Conservation (phyloP, 1,140 invertebrate genomes). For the Marisa cornuarietis region DNA sequence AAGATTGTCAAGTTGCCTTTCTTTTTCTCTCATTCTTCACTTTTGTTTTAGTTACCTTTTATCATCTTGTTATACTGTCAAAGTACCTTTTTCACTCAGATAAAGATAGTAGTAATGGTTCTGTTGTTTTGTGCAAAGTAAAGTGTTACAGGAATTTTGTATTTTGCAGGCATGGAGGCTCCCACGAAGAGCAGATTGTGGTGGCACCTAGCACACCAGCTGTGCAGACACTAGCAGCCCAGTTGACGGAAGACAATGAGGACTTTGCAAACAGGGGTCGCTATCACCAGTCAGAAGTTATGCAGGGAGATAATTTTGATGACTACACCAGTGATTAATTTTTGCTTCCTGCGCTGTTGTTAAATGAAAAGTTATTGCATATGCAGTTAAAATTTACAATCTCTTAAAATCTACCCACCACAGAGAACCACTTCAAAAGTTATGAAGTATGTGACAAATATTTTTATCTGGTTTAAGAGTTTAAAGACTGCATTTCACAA, state of each 20-base stretch:
- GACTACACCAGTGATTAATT: slow-evolving; percentile 52
- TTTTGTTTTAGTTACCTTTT: no score
- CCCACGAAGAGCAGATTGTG: slow-evolving; percentile 80
- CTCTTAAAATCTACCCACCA: no score
- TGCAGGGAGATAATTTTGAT: slow-evolving; percentile 63
- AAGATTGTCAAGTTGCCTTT: no score
- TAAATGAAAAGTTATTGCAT: neutral
- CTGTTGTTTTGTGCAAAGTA: no score
- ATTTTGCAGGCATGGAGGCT: slow-evolving; percentile 45
- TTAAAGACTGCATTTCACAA: no score
- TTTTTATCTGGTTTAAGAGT: no score
- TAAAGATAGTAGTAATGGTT: no score
- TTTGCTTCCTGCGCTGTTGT: neutral
- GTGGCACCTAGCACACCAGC: slow-evolving; percentile 86
- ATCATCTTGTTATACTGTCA: no score
- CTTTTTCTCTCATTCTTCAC: no score
- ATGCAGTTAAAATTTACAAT: neutral
- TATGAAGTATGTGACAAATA: neutral
- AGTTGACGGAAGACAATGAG: slow-evolving; percentile 93
- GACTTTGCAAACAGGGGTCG: slow-evolving; percentile 89
- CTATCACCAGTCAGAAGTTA: slow-evolving; percentile 81
- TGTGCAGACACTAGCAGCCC: slow-evolving; percentile 82
- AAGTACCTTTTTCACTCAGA: no score
- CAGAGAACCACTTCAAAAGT: neutral
- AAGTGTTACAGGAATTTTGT: neutral